A percentile compares a stretch with the other conserved stretches of the same genome.
These are phyloP conservation scores for Dicycla oo DNA, from an alignment of 2,888 invertebrate species.

Conservation along the genomic window DNA sequence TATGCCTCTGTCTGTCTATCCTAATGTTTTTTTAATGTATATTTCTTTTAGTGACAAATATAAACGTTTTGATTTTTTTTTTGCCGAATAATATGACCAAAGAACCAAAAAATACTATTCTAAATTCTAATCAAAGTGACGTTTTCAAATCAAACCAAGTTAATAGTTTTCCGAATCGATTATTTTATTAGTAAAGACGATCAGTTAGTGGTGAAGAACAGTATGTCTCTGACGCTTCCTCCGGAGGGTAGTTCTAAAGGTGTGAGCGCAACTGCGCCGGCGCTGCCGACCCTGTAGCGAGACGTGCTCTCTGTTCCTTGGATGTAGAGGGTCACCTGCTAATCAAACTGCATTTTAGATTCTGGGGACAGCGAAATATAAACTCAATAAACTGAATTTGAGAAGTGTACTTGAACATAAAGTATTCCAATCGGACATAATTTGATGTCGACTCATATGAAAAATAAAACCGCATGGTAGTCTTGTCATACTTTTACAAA, in stretches of 20 bases:
- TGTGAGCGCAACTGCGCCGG: constrained; percentile 75
- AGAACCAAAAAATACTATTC: background rate
- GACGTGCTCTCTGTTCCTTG: constrained; percentile 75
- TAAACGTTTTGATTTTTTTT: too few species aligned
- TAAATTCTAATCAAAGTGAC: background rate
- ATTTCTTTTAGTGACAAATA: too few species aligned
- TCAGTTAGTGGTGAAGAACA: constrained; percentile 83
- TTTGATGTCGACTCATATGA: too few species aligned
- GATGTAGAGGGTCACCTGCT: constrained; percentile 80
- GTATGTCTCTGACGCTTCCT: constrained; percentile 82
- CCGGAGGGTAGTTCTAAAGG: constrained; percentile 78
- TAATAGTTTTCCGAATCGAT: constrained; percentile 11
- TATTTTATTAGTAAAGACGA: constrained; percentile 32
- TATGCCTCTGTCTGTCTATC: too few species aligned
- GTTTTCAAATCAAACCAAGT: constrained; percentile 27
- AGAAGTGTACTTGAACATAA: too few species aligned
- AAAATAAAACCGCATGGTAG: too few species aligned
- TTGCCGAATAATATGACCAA: background rate
- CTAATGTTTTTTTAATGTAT: too few species aligned
- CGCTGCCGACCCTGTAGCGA: constrained; percentile 73
- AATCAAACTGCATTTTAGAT: background rate
- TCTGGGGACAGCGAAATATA: too few species aligned
- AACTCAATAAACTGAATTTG: too few species aligned
- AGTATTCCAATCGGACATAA: too few species aligned
- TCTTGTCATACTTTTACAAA: too few species aligned